Evolutionary conservation across 2,888 invertebrate species (phyloP).

Genomic region (Deroplatys truncata): DNA sequence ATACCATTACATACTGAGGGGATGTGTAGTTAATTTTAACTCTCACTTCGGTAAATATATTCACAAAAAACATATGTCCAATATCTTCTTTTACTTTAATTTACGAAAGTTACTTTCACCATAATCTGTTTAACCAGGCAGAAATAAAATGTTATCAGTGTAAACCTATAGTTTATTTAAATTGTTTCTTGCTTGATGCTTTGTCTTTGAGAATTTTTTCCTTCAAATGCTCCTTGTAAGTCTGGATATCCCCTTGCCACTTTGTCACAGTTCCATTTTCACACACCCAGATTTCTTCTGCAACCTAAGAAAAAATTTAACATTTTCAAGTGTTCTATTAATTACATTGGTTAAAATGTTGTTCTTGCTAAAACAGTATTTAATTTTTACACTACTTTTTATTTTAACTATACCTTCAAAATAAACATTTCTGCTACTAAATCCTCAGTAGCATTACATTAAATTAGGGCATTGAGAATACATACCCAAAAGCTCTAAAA

Average conservation of each 20-base stretch:
- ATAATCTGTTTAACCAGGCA: neutral
- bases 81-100: neutral
- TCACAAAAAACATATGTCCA: neutral
- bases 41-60: neutral
- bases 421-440: no score
- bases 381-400: no score
- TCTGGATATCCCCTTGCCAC: constrained; percentile 94
- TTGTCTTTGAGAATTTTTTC: constrained; percentile 76
- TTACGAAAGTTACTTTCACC: neutral
- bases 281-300: constrained; percentile 99
- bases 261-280: constrained; percentile 93
- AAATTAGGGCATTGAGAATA: no score
- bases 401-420: no score
- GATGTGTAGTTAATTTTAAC: neutral
- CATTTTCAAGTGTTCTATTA: neutral
- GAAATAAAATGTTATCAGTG: neutral
- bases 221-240: constrained; percentile 93
- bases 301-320: constrained; percentile 64
- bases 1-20: neutral
- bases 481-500: no score
- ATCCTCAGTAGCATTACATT: no score
- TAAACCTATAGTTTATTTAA: constrained; percentile 3
- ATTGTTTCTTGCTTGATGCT: constrained; percentile 12
- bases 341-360: no score
- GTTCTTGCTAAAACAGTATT: no score